Base-by-base conservation (phyloP, 2,797 vertebrate species). In the Esox lucius region DNA sequence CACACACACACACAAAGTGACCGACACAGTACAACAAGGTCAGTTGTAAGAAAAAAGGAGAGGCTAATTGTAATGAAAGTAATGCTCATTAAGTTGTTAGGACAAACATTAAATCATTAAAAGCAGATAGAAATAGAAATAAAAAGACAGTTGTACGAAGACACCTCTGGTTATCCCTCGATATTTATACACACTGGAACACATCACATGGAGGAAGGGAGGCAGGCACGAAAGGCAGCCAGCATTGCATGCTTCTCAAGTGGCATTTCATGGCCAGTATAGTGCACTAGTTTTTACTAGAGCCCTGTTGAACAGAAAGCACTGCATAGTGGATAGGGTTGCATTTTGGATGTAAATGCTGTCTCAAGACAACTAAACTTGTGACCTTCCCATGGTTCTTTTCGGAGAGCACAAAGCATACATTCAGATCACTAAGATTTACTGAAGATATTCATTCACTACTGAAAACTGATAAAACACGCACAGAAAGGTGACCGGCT, bases 281-380 rank as follows among this genome's bases (percentile, higher is more conserved):
- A 61, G 22, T 24, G 11, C 56, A 24, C n/a, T 61, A 61, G 56
- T 13, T 24, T 22, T 26, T 56, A 61, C 22, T 24, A 13, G 3
- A 61, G 22, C 9, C 11, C 22, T 61, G 39, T 49, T 48, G 33
- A 39, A 81, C 42, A 68, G 79, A 70, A 81, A 53, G 28, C 78
- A 81, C 78, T 56, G 78, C 70, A 35, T 24, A 78, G 74, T 72
- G 42, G 76, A 26, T 26, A 59, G n/a, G n/a, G n/a, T 12, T 4
- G 8, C 22, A 61, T 24, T 61, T 61, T 9, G 56, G 78, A 51
- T 78, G 69, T 70, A 33, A 22, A 2, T 70, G 61, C 17, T 76
- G 72, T 71, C 80, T 87, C 5, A 31, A 89, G 80, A 84, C 78
- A 11, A 74, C 78, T 78, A 78, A 65, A 85, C 83, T 83, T 75